Conservation (phyloP, 2,113 vertebrate species). For the Himantopus leucocephalus region DNA sequence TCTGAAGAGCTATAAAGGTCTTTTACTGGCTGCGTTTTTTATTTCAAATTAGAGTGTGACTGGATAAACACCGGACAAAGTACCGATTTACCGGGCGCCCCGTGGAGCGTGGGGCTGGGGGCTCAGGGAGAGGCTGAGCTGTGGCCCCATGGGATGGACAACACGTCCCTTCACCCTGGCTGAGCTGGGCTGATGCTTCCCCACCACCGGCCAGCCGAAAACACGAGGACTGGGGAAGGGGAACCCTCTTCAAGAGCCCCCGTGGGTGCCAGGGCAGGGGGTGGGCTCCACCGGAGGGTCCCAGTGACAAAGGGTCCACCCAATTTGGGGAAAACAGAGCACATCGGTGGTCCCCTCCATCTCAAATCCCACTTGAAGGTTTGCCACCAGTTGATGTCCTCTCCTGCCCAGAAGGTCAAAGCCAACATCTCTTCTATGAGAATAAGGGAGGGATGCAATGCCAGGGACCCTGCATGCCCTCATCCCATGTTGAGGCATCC, state of each 20-base stretch:
- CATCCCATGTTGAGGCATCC: fast-evolving
- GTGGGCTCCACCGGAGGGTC: background rate
- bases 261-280: fast-evolving
- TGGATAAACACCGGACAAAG: slow-evolving; percentile 58
- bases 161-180: fast-evolving
- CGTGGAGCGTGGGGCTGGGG: background rate
- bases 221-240: fast-evolving
- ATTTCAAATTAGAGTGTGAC: slow-evolving; percentile 54
- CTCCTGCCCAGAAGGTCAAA: fast-evolving
- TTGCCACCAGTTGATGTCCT: background rate
- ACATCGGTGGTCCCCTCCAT: fast-evolving
- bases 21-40: slow-evolving; percentile 46
- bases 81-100: background rate
- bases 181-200: background rate
- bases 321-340: background rate
- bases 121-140: background rate
- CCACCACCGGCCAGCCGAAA: background rate
- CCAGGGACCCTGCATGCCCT: background rate
- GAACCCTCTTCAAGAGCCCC: background rate
- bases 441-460: background rate
- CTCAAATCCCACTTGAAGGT: background rate
- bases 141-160: fast-evolving
- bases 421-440: background rate
- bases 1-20: slow-evolving; percentile 56
- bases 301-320: background rate